These are phyloP conservation scores for Cephalotes varians DNA, from an alignment of 2,888 invertebrate species.

Conservation along the genomic window DNA sequence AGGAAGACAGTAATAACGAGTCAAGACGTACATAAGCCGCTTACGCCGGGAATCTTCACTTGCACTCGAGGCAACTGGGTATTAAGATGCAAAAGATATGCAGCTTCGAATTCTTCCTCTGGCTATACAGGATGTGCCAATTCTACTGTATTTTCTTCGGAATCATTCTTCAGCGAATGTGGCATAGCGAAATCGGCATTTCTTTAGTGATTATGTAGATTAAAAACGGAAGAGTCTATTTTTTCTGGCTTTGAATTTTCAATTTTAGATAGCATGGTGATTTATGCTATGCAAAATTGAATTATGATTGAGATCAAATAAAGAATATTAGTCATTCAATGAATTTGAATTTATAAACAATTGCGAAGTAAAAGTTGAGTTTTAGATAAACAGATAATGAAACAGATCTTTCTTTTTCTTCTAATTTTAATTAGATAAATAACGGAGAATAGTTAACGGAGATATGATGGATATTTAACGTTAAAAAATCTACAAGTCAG, in stretches of 20 bases:
- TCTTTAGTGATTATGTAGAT: constrained; percentile 13
- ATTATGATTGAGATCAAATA: not conserved
- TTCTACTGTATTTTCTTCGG: not conserved
- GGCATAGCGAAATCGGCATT: not conserved
- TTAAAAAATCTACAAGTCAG: not conserved
- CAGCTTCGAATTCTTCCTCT: constrained; percentile 12
- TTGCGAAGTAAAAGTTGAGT: not conserved
- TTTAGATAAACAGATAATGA: not conserved
- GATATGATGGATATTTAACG: not conserved
- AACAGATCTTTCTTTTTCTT: not conserved
- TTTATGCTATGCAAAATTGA: not conserved
- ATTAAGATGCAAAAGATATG: constrained; percentile 54
- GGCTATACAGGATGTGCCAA: constrained; percentile 3
- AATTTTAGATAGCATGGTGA: not conserved
- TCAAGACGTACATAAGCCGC: constrained; percentile 39
- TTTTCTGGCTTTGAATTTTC: not conserved
- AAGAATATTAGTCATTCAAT: not conserved
- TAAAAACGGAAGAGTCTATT: not conserved
- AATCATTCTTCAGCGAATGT: not conserved
- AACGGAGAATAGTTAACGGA: too few species aligned
- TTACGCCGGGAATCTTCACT: constrained; percentile 35
- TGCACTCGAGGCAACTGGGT: constrained; percentile 17
- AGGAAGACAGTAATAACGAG: constrained; percentile 39
- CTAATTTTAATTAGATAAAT: not conserved
- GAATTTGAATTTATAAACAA: not conserved